Conservation (phyloP, 2,888 invertebrate genomes). For the Drosophila cracens region DNA sequence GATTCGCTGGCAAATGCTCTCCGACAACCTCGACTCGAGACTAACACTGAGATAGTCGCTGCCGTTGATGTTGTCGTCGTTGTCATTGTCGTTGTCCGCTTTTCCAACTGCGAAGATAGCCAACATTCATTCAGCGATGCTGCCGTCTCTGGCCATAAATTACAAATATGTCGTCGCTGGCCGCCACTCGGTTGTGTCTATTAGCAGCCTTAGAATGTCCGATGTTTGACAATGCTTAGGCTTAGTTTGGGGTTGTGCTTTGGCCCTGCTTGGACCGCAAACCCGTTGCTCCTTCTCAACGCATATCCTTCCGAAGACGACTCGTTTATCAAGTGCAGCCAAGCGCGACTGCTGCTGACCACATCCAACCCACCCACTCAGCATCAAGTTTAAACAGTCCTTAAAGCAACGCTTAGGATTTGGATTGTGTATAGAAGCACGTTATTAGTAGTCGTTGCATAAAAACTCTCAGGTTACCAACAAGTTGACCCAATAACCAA, state of each 20-base stretch:
- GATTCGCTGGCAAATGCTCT: slow-evolving; percentile 6
- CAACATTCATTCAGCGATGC: slow-evolving; percentile 57
- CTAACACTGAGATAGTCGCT: slow-evolving; percentile 27
- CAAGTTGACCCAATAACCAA: background rate
- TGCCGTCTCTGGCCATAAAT: slow-evolving; percentile 72
- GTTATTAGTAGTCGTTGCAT: background rate
- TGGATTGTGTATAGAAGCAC: background rate
- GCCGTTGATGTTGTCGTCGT: slow-evolving; percentile 1
- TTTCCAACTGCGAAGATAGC: slow-evolving; percentile 48
- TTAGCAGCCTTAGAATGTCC: slow-evolving; percentile 83
- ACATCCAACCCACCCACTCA: slow-evolving; percentile 3
- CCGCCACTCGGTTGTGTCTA: slow-evolving; percentile 75
- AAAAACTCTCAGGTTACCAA: background rate
- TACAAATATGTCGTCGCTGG: slow-evolving; percentile 76
- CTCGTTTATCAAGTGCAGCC: slow-evolving; percentile 66
- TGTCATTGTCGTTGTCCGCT: slow-evolving; percentile 25
- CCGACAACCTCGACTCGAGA: background rate
- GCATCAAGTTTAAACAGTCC: slow-evolving; percentile 24
- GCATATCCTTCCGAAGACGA: slow-evolving; percentile 14
- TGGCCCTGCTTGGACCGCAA: background rate
- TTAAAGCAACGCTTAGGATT: slow-evolving; percentile 35
- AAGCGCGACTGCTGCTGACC: slow-evolving; percentile 56
- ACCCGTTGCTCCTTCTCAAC: slow-evolving; percentile 23
- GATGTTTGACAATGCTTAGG: slow-evolving; percentile 72
- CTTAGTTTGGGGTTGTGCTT: slow-evolving; percentile 44